These are phyloP conservation scores for Drosophila nr. perissopoda DNA, from an alignment of 2,888 invertebrate genomes.

Conservation along the genomic window DNA sequence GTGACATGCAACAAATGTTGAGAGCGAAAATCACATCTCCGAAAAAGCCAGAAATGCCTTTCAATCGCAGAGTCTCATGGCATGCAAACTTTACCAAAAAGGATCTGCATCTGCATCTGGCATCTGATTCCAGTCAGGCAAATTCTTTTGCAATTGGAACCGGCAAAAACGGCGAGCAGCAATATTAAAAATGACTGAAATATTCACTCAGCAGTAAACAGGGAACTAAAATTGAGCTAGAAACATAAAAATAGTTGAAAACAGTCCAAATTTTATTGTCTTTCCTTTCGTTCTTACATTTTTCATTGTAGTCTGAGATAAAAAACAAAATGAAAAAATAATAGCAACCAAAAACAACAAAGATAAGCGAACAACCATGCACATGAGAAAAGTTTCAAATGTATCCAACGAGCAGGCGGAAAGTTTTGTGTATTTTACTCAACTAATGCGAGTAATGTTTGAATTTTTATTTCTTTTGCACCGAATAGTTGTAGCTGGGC, in stretches of 20 bases:
- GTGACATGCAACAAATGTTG: constrained; percentile 74
- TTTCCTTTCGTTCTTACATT: constrained; percentile 9
- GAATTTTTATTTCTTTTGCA: constrained; percentile 22
- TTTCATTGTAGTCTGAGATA: constrained; percentile 12
- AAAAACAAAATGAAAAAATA: constrained; percentile 47
- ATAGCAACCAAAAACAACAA: constrained; percentile 20
- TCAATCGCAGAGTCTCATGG: constrained; percentile 60
- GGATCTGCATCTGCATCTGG: constrained; percentile 9
- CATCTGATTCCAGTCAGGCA: constrained; percentile 14
- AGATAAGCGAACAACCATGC: constrained; percentile 13
- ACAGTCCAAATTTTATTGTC: not conserved
- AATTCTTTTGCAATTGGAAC: constrained; percentile 51
- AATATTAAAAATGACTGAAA: constrained; percentile 52
- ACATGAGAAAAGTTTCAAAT: constrained; percentile 65
- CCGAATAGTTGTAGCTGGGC: constrained; percentile 11
- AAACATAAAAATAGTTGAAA: constrained; percentile 31
- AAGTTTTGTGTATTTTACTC: constrained; percentile 60
- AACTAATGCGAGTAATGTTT: constrained; percentile 54
- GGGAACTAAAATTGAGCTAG: constrained; percentile 20
- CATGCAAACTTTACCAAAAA: constrained; percentile 53
- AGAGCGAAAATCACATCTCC: constrained; percentile 45
- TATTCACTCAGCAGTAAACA: constrained; percentile 54
- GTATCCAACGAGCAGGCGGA: constrained; percentile 36
- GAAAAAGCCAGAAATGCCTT: constrained; percentile 53
- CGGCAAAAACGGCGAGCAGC: constrained; percentile 21